Evolutionary conservation across 2,888 invertebrate species (phyloP).

Genomic region (Rhogogaster chlorosoma): DNA sequence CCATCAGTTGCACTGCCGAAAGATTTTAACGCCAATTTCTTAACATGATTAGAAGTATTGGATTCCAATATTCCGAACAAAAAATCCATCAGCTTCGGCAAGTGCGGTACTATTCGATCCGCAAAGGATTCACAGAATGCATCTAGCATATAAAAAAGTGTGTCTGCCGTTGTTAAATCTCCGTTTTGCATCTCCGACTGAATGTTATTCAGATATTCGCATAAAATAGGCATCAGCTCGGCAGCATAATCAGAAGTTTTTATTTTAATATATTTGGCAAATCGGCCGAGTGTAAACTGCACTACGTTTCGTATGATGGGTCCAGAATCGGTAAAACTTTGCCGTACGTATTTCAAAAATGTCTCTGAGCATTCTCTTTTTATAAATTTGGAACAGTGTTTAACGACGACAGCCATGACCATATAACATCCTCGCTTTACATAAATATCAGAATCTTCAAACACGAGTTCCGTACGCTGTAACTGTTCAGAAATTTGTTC

Average conservation of each 20-base stretch:
- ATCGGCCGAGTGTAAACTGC: neutral
- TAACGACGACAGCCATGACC: constrained; percentile 12
- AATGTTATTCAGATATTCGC: neutral
- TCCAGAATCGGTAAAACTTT: neutral
- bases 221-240: neutral
- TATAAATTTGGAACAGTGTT: neutral
- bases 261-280: neutral
- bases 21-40: neutral
- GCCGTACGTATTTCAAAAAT: constrained; percentile 1
- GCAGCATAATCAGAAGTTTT: constrained; percentile 1
- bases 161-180: neutral
- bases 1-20: neutral
- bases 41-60: neutral
- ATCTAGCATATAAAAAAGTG: constrained; percentile 6
- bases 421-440: constrained; percentile 12
- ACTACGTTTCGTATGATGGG: neutral
- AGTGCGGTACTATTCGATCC: neutral
- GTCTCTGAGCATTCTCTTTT: neutral
- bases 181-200: neutral
- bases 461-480: neutral
- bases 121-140: neutral
- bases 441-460: neutral
- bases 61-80: constrained; percentile 20
- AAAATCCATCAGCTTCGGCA: neutral
- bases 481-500: neutral